phyloP scores from a whole-genome alignment of 2,797 vertebrate genomes.

The Alfaro cultratus region DNA sequence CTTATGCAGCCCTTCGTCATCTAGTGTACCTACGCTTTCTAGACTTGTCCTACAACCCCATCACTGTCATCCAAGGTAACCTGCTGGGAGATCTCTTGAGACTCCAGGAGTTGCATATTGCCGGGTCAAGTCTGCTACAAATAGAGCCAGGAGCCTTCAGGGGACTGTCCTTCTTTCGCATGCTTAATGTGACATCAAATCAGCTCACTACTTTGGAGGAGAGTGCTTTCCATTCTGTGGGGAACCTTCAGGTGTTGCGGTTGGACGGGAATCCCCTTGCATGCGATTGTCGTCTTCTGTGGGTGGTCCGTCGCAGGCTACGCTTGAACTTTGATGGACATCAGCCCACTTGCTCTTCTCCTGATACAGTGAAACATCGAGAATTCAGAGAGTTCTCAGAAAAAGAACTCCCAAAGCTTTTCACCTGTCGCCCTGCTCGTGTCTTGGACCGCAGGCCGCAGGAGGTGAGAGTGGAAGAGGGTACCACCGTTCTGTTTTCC shows the following conservation, averaged over 20 bases:
- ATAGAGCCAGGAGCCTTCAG: conserved; percentile 87
- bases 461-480: conserved; percentile 83
- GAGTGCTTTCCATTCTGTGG: conserved; percentile 85
- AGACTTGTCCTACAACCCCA: conserved; percentile 92
- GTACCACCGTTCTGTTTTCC: conserved; percentile 80
- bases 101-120: conserved; percentile 89
- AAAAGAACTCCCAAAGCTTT: conserved; percentile 82
- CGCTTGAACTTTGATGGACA: conserved; percentile 84
- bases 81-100: conserved; percentile 81
- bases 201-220: conserved; percentile 87
- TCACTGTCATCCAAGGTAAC: conserved; percentile 81
- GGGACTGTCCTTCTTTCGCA: conserved; percentile 83
- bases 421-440: conserved; percentile 84
- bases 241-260: conserved; percentile 86
- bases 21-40: conserved; percentile 85
- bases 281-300: conserved; percentile 91
- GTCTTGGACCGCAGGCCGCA: conserved; percentile 81
- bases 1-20: conserved; percentile 83
- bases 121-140: conserved; percentile 80
- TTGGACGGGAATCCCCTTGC: conserved; percentile 88
- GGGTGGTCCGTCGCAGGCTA: conserved; percentile 84
- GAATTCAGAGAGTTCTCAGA: conserved; percentile 86
- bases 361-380: conserved; percentile 73
- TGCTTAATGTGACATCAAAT: conserved; percentile 90
- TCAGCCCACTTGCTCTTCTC: conserved; percentile 85